phyloP scores from a whole-genome alignment of 2,797 vertebrate genomes.

The Leptoclinus maculatus region DNA sequence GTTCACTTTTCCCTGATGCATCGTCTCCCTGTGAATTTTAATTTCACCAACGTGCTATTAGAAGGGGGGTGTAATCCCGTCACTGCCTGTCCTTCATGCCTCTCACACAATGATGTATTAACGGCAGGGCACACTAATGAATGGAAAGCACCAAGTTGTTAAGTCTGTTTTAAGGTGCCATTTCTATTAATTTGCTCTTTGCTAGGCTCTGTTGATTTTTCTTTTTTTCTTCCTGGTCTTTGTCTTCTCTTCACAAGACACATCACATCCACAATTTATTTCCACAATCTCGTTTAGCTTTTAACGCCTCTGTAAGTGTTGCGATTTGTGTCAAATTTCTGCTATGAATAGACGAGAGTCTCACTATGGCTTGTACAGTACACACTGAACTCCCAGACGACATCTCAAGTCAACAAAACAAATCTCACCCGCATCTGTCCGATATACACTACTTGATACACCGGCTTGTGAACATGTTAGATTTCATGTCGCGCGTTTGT shows the following conservation, averaged over 20 bases:
- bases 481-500: not conserved
- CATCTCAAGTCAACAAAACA: conserved; percentile 51
- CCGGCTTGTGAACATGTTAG: not conserved
- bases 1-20: conserved; percentile 80
- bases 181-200: conserved; percentile 93
- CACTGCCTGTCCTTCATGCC: conserved; percentile 94
- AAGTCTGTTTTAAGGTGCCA: conserved; percentile 93
- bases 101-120: conserved; percentile 94
- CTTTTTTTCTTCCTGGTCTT: conserved; percentile 44
- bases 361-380: conserved; percentile 18
- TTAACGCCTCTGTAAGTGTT: conserved; percentile 75
- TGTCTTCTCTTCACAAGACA: conserved; percentile 54
- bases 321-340: conserved; percentile 71
- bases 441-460: not conserved
- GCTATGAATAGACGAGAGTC: conserved; percentile 61
- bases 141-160: conserved; percentile 91
- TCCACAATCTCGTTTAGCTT: conserved; percentile 83
- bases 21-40: conserved; percentile 89
- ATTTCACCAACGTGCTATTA: conserved; percentile 91
- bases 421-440: conserved; percentile 34
- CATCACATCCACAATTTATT: conserved; percentile 76
- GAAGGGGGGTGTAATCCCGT: conserved; percentile 90
- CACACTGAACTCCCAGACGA: conserved; percentile 23
- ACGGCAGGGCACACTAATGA: conserved; percentile 90
- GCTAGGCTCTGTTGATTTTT: conserved; percentile 55